phyloP scores from a whole-genome alignment of 2,888 invertebrate species.

The Polydrusus tereticollis region DNA sequence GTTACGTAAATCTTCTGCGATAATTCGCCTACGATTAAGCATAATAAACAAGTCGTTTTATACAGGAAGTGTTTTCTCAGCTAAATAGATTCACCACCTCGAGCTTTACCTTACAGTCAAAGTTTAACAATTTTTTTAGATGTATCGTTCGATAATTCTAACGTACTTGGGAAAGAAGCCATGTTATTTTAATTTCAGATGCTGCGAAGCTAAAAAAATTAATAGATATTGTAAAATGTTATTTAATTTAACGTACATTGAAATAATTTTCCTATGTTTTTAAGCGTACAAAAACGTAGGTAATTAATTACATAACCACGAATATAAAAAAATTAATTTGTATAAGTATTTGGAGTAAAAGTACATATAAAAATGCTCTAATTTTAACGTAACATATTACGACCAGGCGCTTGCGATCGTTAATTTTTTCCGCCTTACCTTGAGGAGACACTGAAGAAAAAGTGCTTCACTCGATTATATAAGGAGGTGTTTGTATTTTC shows the following conservation, averaged over 20 bases:
- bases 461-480: neutral
- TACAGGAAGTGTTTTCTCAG: no score
- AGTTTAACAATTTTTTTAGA: no score
- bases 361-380: neutral
- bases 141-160: no score
- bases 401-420: neutral
- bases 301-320: neutral
- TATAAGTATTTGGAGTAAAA: neutral
- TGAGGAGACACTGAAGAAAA: conserved; percentile 8
- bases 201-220: neutral
- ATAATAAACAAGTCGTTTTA: no score
- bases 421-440: conserved; percentile 9
- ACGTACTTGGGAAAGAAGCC: no score
- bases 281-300: neutral
- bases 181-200: no score
- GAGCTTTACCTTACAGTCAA: no score
- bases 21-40: no score
- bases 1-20: no score
- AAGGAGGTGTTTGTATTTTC: neutral
- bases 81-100: no score
- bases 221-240: neutral
- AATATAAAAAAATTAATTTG: neutral
- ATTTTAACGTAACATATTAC: neutral
- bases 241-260: no score
- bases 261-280: neutral